These are phyloP conservation scores for Heliocidaris tuberculata DNA, from an alignment of 35 echinoderm and acorn worm genomes.

Conservation along the genomic window DNA sequence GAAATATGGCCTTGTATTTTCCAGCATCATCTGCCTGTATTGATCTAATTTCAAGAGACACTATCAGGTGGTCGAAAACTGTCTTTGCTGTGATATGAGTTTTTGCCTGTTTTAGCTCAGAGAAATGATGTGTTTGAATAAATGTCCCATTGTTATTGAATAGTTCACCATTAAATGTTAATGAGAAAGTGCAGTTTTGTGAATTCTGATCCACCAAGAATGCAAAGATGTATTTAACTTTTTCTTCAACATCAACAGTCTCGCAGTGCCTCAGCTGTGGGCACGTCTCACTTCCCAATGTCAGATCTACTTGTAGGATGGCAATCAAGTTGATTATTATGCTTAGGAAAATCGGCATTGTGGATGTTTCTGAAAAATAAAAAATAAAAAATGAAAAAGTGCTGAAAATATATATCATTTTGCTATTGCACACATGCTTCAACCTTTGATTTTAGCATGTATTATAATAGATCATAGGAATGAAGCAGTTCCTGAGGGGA, in stretches of 20 bases:
- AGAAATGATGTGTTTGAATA: not conserved
- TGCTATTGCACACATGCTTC: too few relatives aligned
- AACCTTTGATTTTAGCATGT: too few relatives aligned
- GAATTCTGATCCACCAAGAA: constrained; percentile 1
- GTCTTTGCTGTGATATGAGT: not conserved
- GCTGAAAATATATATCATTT: not conserved
- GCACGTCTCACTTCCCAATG: not conserved
- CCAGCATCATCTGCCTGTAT: not conserved
- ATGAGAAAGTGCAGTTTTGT: not conserved
- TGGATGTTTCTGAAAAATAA: not conserved
- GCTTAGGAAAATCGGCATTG: not conserved
- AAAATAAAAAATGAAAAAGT: not conserved
- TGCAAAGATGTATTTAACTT: not conserved
- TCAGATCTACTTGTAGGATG: not conserved
- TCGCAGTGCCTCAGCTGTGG: not conserved
- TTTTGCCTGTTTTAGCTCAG: not conserved
- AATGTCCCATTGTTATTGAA: not conserved
- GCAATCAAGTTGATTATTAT: not conserved
- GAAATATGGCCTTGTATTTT: not conserved
- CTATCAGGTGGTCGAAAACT: not conserved
- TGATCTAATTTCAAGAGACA: not conserved
- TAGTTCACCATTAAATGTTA: not conserved
- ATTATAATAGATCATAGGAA: not conserved
- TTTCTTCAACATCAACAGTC: not conserved
- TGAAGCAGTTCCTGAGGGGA: not conserved